Conservation (phyloP, 2,888 invertebrate species). For the Amphipoea lucens region DNA sequence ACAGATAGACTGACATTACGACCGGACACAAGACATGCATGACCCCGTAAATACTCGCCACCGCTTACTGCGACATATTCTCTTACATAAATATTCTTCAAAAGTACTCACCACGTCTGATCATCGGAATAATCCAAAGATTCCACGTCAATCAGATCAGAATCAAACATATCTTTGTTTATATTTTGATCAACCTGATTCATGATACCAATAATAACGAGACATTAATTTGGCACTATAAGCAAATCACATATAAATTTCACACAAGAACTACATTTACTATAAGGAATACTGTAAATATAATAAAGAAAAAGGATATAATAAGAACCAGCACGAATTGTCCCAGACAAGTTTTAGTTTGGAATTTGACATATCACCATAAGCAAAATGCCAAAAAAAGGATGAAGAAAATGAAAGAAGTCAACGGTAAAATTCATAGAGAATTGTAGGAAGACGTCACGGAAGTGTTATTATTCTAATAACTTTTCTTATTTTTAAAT, state of each 20-base stretch:
- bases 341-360: constrained; percentile 85
- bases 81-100: constrained; percentile 47
- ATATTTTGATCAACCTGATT: constrained; percentile 89
- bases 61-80: constrained; percentile 31
- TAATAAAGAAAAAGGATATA: constrained; percentile 81
- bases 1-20: constrained; percentile 71
- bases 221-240: constrained; percentile 89
- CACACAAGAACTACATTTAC: constrained; percentile 83
- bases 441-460: not conserved
- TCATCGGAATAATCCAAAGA: constrained; percentile 89
- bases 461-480: not conserved
- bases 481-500: too few species aligned
- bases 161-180: constrained; percentile 90
- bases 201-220: constrained; percentile 83
- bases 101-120: constrained; percentile 90
- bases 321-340: constrained; percentile 84
- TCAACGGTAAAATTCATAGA: constrained; percentile 84
- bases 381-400: constrained; percentile 79
- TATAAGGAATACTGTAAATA: constrained; percentile 82
- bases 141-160: constrained; percentile 90
- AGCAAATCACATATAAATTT: constrained; percentile 84
- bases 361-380: constrained; percentile 87
- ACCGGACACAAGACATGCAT: constrained; percentile 66
- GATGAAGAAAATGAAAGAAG: constrained; percentile 69
- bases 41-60: constrained; percentile 58